These are phyloP conservation scores for Tetraodon nigroviridis DNA, from an alignment of 2,113 vertebrate genomes.

Conservation along the genomic window DNA sequence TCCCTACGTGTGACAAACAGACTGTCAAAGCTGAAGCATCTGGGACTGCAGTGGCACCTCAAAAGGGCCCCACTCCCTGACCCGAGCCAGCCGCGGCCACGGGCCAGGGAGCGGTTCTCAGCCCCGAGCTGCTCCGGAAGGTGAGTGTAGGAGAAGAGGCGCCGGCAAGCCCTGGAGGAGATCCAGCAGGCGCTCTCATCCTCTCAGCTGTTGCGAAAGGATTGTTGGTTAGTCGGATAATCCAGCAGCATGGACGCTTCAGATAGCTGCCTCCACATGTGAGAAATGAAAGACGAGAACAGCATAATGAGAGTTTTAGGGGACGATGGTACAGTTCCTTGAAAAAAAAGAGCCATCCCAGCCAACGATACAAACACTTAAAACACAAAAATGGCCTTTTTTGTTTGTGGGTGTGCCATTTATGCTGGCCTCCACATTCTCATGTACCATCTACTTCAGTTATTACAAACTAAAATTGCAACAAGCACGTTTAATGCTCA, in stretches of 20 bases:
- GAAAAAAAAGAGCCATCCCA: constrained; percentile 36
- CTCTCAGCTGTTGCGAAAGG: constrained; percentile 72
- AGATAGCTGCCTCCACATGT: constrained; percentile 69
- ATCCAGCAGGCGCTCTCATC: constrained; percentile 71
- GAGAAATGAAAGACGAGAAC: constrained; percentile 52
- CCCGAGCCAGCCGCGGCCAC: constrained; percentile 41
- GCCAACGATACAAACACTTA: constrained; percentile 62
- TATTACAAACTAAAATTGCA: too few species aligned
- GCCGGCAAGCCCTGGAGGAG: constrained; percentile 56
- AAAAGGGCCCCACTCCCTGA: constrained; percentile 12
- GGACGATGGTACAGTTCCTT: constrained; percentile 30
- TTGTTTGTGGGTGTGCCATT: constrained; percentile 19
- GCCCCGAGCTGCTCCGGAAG: constrained; percentile 47
- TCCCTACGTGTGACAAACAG: background rate
- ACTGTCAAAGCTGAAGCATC: constrained; percentile 40
- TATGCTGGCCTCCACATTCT: too few species aligned
- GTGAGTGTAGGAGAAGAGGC: constrained; percentile 46
- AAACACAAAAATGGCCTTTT: constrained; percentile 37
- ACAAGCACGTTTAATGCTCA: too few species aligned
- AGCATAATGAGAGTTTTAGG: constrained; percentile 57
- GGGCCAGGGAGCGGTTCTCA: constrained; percentile 39
- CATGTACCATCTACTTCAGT: too few species aligned
- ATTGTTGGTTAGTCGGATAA: constrained; percentile 73
- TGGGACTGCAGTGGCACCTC: constrained; percentile 26
- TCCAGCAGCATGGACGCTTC: constrained; percentile 62